Evolutionary conservation across 2,113 vertebrate genomes (phyloP).

Genomic region (Rattus norvegicus): DNA sequence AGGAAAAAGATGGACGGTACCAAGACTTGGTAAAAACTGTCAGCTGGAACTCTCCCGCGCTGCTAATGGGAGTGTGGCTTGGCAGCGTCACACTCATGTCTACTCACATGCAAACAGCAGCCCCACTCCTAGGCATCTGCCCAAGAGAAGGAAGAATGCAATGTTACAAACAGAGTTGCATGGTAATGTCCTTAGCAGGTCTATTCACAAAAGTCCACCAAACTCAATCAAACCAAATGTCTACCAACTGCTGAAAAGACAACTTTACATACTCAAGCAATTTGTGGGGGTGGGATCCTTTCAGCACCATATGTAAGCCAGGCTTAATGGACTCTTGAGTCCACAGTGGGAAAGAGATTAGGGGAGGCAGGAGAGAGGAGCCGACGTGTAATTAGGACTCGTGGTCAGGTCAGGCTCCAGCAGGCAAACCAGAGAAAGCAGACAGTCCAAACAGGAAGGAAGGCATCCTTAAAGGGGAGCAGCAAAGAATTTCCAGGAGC

Average conservation of each 20-base stretch:
- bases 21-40: background rate
- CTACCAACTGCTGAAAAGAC: constrained; percentile 19
- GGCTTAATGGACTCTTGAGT: background rate
- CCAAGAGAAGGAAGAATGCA: constrained; percentile 28
- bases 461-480: background rate
- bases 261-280: background rate
- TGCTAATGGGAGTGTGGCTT: background rate
- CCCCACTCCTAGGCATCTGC: background rate
- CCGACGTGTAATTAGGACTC: background rate
- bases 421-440: background rate
- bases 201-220: constrained; percentile 50
- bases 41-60: constrained; percentile 39
- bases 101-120: constrained; percentile 1
- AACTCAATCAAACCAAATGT: constrained; percentile 49
- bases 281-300: no score
- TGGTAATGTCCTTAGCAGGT: constrained; percentile 25
- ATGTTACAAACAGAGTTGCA: constrained; percentile 16
- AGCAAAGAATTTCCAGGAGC: background rate
- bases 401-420: background rate
- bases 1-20: constrained; percentile 46
- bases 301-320: background rate
- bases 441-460: background rate
- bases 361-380: background rate
- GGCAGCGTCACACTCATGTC: constrained; percentile 34
- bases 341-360: background rate